Evolutionary conservation across 2,113 vertebrate genomes (phyloP).

Genomic region (Felis catus): F.catus_Fca126_mat1.0 CM031420.1:74295501-74296000

Average conservation of each 20-base stretch:
- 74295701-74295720: background rate
- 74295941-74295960: background rate
- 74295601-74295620: background rate
- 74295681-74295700: background rate
- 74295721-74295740: background rate
- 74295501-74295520: no score
- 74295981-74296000: background rate
- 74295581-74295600: no score
- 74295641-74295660: background rate
- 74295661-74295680: background rate
- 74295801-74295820: background rate
- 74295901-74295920: background rate
- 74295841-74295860: background rate
- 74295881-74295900: background rate
- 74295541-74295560: no score
- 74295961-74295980: background rate
- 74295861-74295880: background rate
- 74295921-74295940: background rate
- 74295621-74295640: background rate
- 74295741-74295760: background rate
- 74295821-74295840: background rate
- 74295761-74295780: background rate
- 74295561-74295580: no score
- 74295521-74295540: no score
- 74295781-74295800: background rate